Evolutionary conservation across 2,797 vertebrate species (phyloP), one percentile per base, ranked within the genome.

Genomic region (Acipenser transmontanus): DNA sequence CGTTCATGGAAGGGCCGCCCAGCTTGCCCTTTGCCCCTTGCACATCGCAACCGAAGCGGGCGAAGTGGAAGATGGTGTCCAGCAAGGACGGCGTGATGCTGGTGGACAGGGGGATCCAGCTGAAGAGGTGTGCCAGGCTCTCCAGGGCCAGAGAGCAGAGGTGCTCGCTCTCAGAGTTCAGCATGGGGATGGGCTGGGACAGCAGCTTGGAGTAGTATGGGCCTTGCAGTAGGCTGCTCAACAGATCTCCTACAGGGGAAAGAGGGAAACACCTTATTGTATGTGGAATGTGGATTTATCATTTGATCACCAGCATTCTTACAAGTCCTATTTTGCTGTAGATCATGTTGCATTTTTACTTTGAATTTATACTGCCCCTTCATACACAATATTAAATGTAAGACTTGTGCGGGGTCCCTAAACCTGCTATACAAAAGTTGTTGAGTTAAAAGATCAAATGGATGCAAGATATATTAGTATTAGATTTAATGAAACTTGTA

Each of bases 51-150:
- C 97, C 97, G 7, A 98, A 96, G 72, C 97, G 96, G 8, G 97
- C 95, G 49, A 98, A 99, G 79, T 98, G 95, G 76, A 99, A 99
- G 80, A 99, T 94, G 79, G 95, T 98, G 73, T 95, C 96, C 69
- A 99, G 90, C 75, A 99, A 92, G 12, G 94, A 93, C 0, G 96
- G 97, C 57, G 96, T 97, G 90, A 99, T 99, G 79, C 92, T 98
- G 7, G 93, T 89, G 65, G 97, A 99, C 54, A 99, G 80, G 7
- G 97, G 95, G 82, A 99, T 99, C 97, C 97, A 99, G 89, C 97
- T 98, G 87, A 99, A 99, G 74, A 99, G 93, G 83, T 99, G 97
- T 60, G 95, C 94, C 83, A 99, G 86, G 87, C 95, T 97, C 83
- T 99, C 97, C 85, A 99, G 82, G 1, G 93, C 94, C 66, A 97